phyloP scores from a whole-genome alignment of 2,888 invertebrate species.

The Drosophila pegasa region DNA sequence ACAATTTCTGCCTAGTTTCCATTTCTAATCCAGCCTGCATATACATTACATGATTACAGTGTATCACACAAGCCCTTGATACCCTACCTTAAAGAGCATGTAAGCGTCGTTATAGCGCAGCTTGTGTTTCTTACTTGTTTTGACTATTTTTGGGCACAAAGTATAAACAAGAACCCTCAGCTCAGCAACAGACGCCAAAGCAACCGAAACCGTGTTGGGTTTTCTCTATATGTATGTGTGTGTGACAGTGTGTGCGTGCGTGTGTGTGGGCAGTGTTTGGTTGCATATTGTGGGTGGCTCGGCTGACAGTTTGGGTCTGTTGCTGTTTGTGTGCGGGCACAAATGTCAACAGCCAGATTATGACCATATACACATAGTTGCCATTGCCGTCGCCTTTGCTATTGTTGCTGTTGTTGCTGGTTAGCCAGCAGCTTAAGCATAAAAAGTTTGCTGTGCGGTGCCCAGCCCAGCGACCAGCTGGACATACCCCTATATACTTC shows the following conservation, averaged over 20 bases:
- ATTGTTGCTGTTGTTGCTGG: slow-evolving; percentile 34
- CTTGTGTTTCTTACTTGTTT: slow-evolving; percentile 5
- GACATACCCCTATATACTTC: slow-evolving; percentile 6
- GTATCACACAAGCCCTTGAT: not conserved
- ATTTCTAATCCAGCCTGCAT: not conserved
- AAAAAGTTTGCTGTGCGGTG: slow-evolving; percentile 16
- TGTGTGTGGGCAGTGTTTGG: slow-evolving; percentile 23
- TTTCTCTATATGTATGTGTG: slow-evolving; percentile 13
- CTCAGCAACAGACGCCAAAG: slow-evolving; percentile 34
- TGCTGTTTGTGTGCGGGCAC: slow-evolving; percentile 57
- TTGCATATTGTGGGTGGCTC: slow-evolving; percentile 42
- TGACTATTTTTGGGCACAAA: slow-evolving; percentile 28
- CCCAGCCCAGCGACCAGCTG: not conserved
- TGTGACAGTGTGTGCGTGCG: slow-evolving; percentile 12
- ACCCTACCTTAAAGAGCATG: not conserved
- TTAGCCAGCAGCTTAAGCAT: slow-evolving; percentile 63
- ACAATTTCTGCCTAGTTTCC: no score
- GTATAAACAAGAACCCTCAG: slow-evolving; percentile 34
- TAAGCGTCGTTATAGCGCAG: not conserved
- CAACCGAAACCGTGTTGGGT: slow-evolving; percentile 24
- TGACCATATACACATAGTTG: slow-evolving; percentile 46
- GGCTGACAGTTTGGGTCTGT: slow-evolving; percentile 56
- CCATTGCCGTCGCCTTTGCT: slow-evolving; percentile 17
- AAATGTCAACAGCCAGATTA: slow-evolving; percentile 71
- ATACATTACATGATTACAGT: not conserved